phyloP scores from a whole-genome alignment of 2,888 invertebrate genomes.

The Limnephilus auricula region DNA sequence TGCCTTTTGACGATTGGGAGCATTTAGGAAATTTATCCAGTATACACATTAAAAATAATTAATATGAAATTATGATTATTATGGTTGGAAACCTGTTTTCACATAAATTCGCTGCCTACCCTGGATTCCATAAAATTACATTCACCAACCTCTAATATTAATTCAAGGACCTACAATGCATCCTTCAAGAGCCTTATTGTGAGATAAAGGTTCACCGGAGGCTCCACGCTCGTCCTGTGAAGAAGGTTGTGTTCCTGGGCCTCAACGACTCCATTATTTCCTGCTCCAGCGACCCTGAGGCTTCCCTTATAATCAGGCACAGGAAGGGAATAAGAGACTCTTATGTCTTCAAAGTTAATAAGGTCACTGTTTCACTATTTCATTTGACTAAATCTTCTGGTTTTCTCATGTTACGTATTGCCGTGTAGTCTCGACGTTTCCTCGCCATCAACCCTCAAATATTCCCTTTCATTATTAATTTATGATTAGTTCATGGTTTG shows the following conservation, averaged over 20 bases:
- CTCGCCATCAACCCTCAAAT: too few species aligned
- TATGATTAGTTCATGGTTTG: too few species aligned
- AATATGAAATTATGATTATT: too few species aligned
- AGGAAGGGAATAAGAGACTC: constrained; percentile 75
- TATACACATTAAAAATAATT: too few species aligned
- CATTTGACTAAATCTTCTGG: background rate
- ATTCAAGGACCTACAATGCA: constrained; percentile 70
- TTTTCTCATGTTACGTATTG: background rate
- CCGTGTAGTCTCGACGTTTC: too few species aligned
- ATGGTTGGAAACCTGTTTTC: too few species aligned
- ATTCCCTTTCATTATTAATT: too few species aligned
- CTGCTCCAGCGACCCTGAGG: constrained; percentile 78
- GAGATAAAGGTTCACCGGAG: constrained; percentile 72
- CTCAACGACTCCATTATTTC: constrained; percentile 75
- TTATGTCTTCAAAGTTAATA: constrained; percentile 77
- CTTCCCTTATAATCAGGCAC: constrained; percentile 75
- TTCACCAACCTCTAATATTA: background rate
- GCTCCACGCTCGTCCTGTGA: constrained; percentile 76
- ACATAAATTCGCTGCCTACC: background rate
- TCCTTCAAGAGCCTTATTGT: constrained; percentile 75
- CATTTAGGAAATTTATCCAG: too few species aligned
- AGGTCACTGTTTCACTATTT: constrained; percentile 70
- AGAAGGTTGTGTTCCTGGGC: constrained; percentile 73
- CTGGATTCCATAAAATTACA: background rate
- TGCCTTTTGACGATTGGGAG: too few species aligned